Conservation (phyloP, 1,140 invertebrate genomes). For the Drosophila saltans region DNA sequence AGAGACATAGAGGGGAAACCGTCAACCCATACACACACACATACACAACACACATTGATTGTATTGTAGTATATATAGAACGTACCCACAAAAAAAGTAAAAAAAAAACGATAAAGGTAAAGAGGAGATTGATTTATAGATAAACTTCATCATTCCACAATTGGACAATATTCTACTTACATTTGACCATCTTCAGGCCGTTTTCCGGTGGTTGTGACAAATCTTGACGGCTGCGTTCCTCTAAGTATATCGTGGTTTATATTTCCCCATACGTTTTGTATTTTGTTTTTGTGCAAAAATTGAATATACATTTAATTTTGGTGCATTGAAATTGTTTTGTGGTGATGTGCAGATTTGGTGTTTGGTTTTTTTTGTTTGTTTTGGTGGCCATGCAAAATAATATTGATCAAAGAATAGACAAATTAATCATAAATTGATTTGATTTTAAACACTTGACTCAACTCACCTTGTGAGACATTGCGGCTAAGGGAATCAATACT, state of each 20-base stretch:
- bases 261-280: not conserved
- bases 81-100: too few relatives aligned
- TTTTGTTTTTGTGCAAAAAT: not conserved
- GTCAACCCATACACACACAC: not conserved
- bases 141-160: slow-evolving; percentile 4
- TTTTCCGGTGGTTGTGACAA: slow-evolving; percentile 43
- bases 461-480: slow-evolving; percentile 81
- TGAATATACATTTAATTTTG: not conserved
- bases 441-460: too few relatives aligned
- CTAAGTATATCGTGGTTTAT: slow-evolving; percentile 35
- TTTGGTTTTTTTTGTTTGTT: too few relatives aligned
- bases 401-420: slow-evolving; percentile 33
- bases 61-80: not conserved
- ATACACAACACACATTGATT: not conserved
- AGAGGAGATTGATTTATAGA: not conserved
- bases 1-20: not conserved
- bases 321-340: slow-evolving; percentile 1
- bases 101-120: slow-evolving; percentile 4
- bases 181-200: slow-evolving; percentile 70
- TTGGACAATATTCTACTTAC: slow-evolving; percentile 56
- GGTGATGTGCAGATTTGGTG: too few relatives aligned
- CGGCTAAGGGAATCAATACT: slow-evolving; percentile 80
- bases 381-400: slow-evolving; percentile 40
- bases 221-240: slow-evolving; percentile 59
- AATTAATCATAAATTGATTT: not conserved